A percentile compares a stretch with the other conserved stretches of the same genome.
Evolutionary conservation across 2,797 vertebrate genomes (phyloP).

Genomic region (Brotula barbata): DNA sequence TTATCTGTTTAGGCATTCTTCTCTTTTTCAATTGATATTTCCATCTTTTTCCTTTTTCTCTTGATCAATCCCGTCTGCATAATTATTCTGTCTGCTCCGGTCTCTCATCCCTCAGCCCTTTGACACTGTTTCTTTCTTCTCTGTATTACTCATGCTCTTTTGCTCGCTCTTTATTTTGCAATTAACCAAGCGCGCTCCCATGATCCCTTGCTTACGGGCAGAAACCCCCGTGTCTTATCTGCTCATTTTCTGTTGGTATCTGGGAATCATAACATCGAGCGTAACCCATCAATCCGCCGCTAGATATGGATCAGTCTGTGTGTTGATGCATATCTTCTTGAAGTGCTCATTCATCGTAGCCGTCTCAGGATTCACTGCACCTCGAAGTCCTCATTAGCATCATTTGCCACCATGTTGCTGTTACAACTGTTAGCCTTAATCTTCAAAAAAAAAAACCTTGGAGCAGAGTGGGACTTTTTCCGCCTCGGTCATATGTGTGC

Average conservation of each 20-base stretch:
- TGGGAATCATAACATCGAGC: constrained; percentile 34
- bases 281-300: constrained; percentile 34
- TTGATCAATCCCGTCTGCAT: constrained; percentile 2
- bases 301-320: constrained; percentile 30
- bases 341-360: constrained; percentile 15
- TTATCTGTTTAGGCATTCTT: constrained; percentile 8
- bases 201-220: constrained; percentile 39
- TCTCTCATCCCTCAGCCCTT: constrained; percentile 12
- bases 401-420: too few relatives aligned
- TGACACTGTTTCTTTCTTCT: constrained; percentile 9
- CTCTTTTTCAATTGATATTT: constrained; percentile 19
- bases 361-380: background rate
- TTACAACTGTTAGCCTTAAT: too few relatives aligned
- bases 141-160: constrained; percentile 12
- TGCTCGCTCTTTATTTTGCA: constrained; percentile 29
- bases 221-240: constrained; percentile 26
- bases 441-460: too few relatives aligned
- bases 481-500: too few relatives aligned
- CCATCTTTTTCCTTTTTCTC: constrained; percentile 1
- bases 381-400: constrained; percentile 2
- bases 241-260: constrained; percentile 30
- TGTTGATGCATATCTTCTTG: constrained; percentile 26
- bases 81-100: constrained; percentile 5
- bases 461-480: too few relatives aligned
- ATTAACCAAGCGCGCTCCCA: constrained; percentile 4